phyloP scores from a whole-genome alignment of 2,888 invertebrate species.

The Morpho helenor region DNA sequence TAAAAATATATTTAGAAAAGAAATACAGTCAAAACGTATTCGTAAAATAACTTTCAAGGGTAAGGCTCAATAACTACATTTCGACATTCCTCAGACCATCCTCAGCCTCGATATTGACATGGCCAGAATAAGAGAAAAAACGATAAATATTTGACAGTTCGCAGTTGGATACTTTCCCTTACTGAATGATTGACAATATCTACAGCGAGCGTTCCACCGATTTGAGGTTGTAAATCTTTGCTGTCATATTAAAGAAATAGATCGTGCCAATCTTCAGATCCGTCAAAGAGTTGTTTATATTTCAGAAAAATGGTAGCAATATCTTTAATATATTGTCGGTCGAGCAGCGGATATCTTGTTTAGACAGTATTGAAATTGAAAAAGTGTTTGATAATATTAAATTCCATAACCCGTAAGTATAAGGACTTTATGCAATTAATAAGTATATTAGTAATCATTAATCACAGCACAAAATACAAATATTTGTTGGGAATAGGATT shows the following conservation, averaged over 20 bases:
- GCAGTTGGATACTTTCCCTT: constrained; percentile 45
- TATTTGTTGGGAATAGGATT: too few species aligned
- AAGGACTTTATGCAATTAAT: too few species aligned
- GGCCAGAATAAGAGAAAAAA: constrained; percentile 46
- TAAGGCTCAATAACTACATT: constrained; percentile 54
- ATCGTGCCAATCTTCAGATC: constrained; percentile 18
- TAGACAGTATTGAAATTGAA: not conserved
- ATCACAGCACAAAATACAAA: too few species aligned
- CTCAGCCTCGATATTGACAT: constrained; percentile 53
- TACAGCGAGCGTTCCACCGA: constrained; percentile 30
- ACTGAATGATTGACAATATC: constrained; percentile 54
- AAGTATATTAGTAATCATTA: too few species aligned
- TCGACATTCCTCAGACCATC: constrained; percentile 44
- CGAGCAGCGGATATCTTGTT: not conserved
- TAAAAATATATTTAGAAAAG: too few species aligned
- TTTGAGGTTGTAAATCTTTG: constrained; percentile 33
- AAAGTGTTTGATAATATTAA: not conserved
- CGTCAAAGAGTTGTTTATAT: constrained; percentile 15
- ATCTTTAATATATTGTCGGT: not conserved
- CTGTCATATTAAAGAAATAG: constrained; percentile 26
- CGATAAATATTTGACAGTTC: constrained; percentile 54
- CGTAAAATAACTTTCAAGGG: constrained; percentile 45
- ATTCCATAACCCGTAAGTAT: too few species aligned
- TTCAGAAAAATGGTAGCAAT: constrained; percentile 14
- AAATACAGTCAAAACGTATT: constrained; percentile 36